Evolutionary conservation across 92 coral and sea anemone species (phyloP).

Genomic region (Micromussa lordhowensis): DNA sequence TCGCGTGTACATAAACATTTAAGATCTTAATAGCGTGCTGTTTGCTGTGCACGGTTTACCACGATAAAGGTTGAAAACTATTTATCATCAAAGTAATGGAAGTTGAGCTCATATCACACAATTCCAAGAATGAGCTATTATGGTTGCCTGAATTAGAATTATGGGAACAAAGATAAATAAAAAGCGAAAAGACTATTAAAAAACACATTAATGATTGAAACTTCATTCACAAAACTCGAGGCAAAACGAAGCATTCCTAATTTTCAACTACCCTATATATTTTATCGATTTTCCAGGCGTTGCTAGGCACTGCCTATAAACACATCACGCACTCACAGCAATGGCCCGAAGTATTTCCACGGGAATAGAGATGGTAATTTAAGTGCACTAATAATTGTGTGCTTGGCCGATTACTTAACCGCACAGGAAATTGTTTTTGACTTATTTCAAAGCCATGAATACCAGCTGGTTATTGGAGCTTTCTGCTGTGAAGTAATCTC

Average conservation of each 20-base stretch:
- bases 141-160: too few relatives aligned
- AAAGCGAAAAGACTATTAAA: background rate
- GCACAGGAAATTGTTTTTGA: background rate
- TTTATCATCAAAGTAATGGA: background rate
- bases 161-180: background rate
- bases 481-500: background rate
- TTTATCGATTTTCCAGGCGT: background rate
- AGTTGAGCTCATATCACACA: background rate
- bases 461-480: slow-evolving; percentile 5
- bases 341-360: background rate
- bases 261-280: background rate
- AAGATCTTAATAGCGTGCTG: too few relatives aligned
- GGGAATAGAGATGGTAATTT: background rate
- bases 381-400: slow-evolving; percentile 8
- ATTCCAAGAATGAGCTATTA: background rate
- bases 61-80: background rate
- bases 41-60: background rate
- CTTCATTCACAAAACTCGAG: background rate
- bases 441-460: background rate
- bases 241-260: too few relatives aligned
- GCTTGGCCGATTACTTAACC: background rate
- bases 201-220: background rate
- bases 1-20: background rate
- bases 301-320: slow-evolving; percentile 8
- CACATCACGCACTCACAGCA: background rate